Percentiles rank a stretch among this genome's conserved stretches.
Conservation (phyloP, 2,797 vertebrate species). For the Carcharodon carcharias region DNA sequence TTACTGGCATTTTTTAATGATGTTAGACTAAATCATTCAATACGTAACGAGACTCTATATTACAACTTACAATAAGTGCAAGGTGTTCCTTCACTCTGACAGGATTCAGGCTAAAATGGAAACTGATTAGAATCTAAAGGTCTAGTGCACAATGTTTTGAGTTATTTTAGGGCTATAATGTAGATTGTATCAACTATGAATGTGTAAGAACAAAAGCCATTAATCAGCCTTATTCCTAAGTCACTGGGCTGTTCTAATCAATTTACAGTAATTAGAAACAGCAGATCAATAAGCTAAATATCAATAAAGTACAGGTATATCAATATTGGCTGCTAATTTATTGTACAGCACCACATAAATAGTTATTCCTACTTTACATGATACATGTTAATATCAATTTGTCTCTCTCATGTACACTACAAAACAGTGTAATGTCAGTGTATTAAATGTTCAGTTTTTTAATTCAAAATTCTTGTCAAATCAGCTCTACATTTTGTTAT, state of each 20-base stretch:
- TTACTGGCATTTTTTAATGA: background rate
- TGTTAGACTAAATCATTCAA: background rate
- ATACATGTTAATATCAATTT: constrained; percentile 33
- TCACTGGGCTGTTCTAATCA: constrained; percentile 36
- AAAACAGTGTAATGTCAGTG: background rate
- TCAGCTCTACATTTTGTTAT: background rate
- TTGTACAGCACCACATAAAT: constrained; percentile 28
- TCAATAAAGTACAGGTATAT: constrained; percentile 36
- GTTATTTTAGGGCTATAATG: constrained; percentile 9
- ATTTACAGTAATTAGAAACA: constrained; percentile 39
- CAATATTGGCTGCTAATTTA: constrained; percentile 36
- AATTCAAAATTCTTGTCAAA: background rate
- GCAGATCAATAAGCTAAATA: constrained; percentile 37
- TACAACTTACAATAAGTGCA: background rate
- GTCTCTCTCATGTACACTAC: background rate
- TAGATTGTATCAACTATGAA: constrained; percentile 22
- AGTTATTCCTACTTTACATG: constrained; percentile 33
- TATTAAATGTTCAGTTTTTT: background rate
- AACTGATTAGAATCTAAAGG: constrained; percentile 15
- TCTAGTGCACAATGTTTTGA: background rate
- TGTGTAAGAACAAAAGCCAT: constrained; percentile 16
- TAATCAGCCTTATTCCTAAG: constrained; percentile 37
- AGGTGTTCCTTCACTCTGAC: background rate
- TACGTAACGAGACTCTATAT: background rate
- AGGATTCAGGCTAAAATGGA: background rate